Evolutionary conservation across 2,888 invertebrate genomes (phyloP), one percentile per base, ranked within the genome.

Genomic region (Caenorhabditis parvicauda): DNA sequence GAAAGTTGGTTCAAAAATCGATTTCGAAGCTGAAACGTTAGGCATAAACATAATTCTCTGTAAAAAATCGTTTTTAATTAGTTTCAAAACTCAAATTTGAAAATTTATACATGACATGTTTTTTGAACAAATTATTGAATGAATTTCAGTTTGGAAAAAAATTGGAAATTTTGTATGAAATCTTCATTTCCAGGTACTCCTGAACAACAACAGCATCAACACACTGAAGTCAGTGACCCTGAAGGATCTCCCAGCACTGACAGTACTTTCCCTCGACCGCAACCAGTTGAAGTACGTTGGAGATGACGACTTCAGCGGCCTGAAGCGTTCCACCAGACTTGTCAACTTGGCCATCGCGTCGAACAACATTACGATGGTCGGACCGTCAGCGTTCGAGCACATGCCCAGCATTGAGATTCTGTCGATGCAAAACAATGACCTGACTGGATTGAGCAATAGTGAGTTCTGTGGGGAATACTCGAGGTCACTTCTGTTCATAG

Each of bases 161-260:
- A n/a, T n/a, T n/a, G n/a, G n/a, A n/a, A n/a, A n/a, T n/a, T n/a
- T n/a, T n/a, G n/a, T n/a, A n/a, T n/a, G n/a, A n/a, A n/a, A n/a
- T n/a, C n/a, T n/a, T n/a, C n/a, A n/a, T n/a, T n/a, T n/a, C n/a
- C n/a, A n/a, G n/a, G 61, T 81, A 14, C 62, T 72, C 32, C 59
- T 81, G 29, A 78, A 77, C 57, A 75, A 79, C 64, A 81, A 81
- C 56, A 50, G 48, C 9, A 67, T 81, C 46, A 48, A 63, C 6
- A 46, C 70, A 22, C 56, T 79, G 47, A 62, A 62, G 29, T 25
- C 54, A 2, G 53, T 62, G 22, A 57, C 50, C 21, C 51, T 68
- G 37, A 53, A 50, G 47, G 72, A 74, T 43, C 60, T 79, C 9
- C 64, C 72, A n/a, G 50, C 63, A 2, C 66, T 79, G 5, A 29